Base-by-base conservation (phyloP, 2,113 vertebrate genomes). In the Siphamia tubifer region DNA sequence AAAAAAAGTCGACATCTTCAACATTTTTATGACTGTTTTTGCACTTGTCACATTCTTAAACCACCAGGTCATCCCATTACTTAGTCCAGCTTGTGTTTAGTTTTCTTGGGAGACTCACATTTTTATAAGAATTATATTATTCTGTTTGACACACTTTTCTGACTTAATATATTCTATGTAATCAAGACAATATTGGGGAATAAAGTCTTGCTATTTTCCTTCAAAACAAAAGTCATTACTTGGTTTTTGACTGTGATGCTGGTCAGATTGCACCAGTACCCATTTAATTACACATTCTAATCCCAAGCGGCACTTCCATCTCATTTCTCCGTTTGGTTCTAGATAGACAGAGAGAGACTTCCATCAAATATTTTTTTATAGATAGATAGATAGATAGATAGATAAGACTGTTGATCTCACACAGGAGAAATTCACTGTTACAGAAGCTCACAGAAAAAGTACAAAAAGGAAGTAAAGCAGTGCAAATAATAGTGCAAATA, bases 261-360 rank as follows among this genome's bases (percentile, higher is more conserved):
- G 47, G 57, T 32, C 15, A 63, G 39, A 58, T 44, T 70, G 54
- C 62, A 67, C 13, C 65, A 68, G 36, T 23, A 48, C 72, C 53
- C 74, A 23, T 79, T 38, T 77, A 84, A 86, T 86, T 68, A 76
- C 25, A 68, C 45, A 53, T 69, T 64, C 83, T 81, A 82, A 68
- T 74, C 69, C 73, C 31, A 15, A 49, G 61, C 69, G 71, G 71
- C 65, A 48, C 52, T 44, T 23, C 16, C 43, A 30, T 28, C 58
- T 60, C 61, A 47, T 20, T 64, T 47, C 36, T 77, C 40, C 16
- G 16, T 74, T 72, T 51, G 21, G 40, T 67, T 70, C 36, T 16
- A 64, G 42, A 24, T 47, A 51, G 52, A 58, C 56, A 39, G 27
- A 53, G 27, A 53, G 35, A 49, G 27, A 30, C 48, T 65, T 76